Evolutionary conservation across 2,888 invertebrate species (phyloP), one percentile per base, ranked within the genome.

Genomic region (Acanthopleura granulata): DNA sequence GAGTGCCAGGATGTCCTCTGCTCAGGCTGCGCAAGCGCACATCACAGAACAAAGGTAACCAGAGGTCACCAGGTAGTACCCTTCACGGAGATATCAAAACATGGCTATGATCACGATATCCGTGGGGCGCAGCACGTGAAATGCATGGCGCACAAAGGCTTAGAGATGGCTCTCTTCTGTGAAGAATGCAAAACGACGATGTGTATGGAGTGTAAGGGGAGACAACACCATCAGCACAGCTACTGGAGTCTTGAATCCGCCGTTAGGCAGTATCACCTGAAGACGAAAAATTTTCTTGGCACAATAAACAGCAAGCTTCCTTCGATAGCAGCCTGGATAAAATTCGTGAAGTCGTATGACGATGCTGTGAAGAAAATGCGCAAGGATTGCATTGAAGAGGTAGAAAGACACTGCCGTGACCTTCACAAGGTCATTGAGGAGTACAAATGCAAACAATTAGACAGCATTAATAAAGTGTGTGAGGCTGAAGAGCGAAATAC

Each of bases 1-100:
- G 85, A 88, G 27, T 89, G 89, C 72, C 80, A 80, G 27, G 89
- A 89, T 76, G 82, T 87, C 74, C 80, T 89, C 80, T 89, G 89
- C 78, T 79, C 81, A 25, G 75, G 75, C 18, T 89, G 89, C 74
- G 76, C 82, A 0, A 81, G 79, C 29, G 87, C 87, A 0, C 89
- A 89, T 78, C 79, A 80, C 0, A 80, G 83, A 22, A 89, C 89
- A 30, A 86, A 87, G 75, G 78, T 89, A 62, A 88, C 88, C 3
- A 79, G 89, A 49, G 73, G 75, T 70, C 89, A 89, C 78, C 78
- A 81, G 73, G 81, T 89, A 30, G 83, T 84, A 27, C 82, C 85
- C 4, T 85, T 84, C 72, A 70, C 75, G 40, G 84, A 87, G 74
- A 83, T 87, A 40, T 78, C 80, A 70, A 82, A 82, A 49, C 87